These are phyloP conservation scores for Phenganax subtilis DNA, from an alignment of 92 coral and sea anemone species.

Conservation along the genomic window DNA sequence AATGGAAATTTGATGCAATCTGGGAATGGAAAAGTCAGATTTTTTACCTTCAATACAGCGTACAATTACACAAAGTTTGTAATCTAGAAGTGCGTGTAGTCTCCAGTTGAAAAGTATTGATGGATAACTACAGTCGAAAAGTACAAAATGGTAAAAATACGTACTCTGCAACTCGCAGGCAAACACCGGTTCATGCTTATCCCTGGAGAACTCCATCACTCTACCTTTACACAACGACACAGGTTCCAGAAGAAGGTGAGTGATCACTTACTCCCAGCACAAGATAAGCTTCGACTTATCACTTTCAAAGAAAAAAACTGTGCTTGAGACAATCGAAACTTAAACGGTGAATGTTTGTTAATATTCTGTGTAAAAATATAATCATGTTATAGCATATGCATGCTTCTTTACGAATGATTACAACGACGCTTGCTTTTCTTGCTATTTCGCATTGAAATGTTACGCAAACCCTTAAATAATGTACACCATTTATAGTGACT, in stretches of 20 bases:
- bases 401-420: no score
- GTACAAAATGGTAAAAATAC: not conserved
- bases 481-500: no score
- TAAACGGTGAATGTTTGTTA: no score
- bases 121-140: slow-evolving; percentile 6
- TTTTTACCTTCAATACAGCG: not conserved
- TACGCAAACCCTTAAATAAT: no score
- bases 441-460: no score
- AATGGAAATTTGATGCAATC: slow-evolving; percentile 20
- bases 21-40: slow-evolving; percentile 12
- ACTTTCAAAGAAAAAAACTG: no score
- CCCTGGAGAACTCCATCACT: slow-evolving; percentile 11
- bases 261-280: not conserved
- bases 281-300: no score
- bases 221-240: not conserved
- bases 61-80: not conserved
- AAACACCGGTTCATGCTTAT: not conserved
- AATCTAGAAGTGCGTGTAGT: not conserved
- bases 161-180: slow-evolving; percentile 6
- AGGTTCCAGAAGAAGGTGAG: slow-evolving; percentile 9
- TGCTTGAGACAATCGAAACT: no score
- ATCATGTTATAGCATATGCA: no score
- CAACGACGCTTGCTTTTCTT: no score
- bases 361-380: no score
- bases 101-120: not conserved